These are phyloP conservation scores for Cheilosia impressa DNA, from an alignment of 2,888 invertebrate genomes.

Conservation along the genomic window DNA sequence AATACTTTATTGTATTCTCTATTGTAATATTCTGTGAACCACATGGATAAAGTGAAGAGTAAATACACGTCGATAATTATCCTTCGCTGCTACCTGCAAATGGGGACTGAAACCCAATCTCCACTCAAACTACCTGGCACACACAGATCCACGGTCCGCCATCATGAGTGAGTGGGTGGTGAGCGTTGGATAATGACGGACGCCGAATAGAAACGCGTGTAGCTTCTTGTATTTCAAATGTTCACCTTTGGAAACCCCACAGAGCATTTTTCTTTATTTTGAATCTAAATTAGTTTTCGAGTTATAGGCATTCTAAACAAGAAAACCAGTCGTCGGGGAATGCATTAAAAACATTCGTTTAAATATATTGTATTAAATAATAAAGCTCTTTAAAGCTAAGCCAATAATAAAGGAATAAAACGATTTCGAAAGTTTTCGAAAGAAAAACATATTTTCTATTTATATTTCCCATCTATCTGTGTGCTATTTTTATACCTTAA, in stretches of 20 bases:
- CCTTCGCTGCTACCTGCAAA: not conserved
- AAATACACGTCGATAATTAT: not conserved
- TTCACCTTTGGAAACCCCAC: not conserved
- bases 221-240: not conserved
- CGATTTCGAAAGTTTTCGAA: constrained; percentile 1
- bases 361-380: constrained; percentile 10
- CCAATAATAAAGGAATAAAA: not conserved
- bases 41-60: too few relatives aligned
- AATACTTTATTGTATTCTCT: too few relatives aligned
- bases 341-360: constrained; percentile 7
- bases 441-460: constrained; percentile 11
- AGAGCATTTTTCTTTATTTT: not conserved
- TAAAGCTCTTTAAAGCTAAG: constrained; percentile 10
- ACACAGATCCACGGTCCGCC: not conserved
- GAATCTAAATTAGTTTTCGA: not conserved
- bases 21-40: too few relatives aligned
- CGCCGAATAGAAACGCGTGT: not conserved
- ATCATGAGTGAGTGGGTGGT: not conserved
- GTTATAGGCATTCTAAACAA: not conserved
- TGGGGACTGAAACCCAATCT: not conserved
- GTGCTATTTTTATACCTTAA: constrained; percentile 8
- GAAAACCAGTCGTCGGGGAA: not conserved
- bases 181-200: not conserved
- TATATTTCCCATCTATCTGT: not conserved
- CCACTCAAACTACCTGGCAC: not conserved